Conservation (phyloP, 1,140 invertebrate species). For the Leptoteleia sp. region DNA sequence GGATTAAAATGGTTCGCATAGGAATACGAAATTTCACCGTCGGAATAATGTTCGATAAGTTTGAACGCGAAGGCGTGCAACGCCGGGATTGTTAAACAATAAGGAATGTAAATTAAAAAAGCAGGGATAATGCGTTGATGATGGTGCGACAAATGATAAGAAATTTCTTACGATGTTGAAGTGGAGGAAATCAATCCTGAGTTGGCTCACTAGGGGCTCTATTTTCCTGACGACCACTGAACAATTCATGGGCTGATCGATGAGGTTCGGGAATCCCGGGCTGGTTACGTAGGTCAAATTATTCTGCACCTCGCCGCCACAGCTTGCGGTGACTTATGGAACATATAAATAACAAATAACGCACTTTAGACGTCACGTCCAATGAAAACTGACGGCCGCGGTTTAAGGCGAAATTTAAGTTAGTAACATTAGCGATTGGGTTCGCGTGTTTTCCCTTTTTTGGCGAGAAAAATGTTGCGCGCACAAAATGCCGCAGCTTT, state of each 20-base stretch:
- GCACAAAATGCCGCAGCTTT: too few species aligned
- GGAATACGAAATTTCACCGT: not conserved
- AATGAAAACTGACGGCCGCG: conserved; percentile 31
- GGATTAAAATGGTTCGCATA: not conserved
- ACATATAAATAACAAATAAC: conserved; percentile 63
- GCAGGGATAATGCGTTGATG: not conserved
- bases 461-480: not conserved
- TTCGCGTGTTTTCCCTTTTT: not conserved
- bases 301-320: conserved; percentile 87
- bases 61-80: not conserved
- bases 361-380: conserved; percentile 31
- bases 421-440: conserved; percentile 14
- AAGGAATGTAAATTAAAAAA: not conserved
- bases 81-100: not conserved
- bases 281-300: conserved; percentile 93
- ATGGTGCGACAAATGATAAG: conserved; percentile 31
- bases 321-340: conserved; percentile 86
- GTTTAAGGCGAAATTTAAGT: conserved; percentile 9
- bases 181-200: conserved; percentile 89
- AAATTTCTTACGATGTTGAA: conserved; percentile 87
- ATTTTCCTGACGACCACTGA: conserved; percentile 86
- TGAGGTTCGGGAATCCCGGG: conserved; percentile 89
- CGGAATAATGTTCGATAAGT: not conserved
- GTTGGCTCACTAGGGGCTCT: conserved; percentile 87
- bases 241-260: conserved; percentile 82